phyloP scores from a whole-genome alignment of 2,888 invertebrate species.

The Acanthopleura granulata region DNA sequence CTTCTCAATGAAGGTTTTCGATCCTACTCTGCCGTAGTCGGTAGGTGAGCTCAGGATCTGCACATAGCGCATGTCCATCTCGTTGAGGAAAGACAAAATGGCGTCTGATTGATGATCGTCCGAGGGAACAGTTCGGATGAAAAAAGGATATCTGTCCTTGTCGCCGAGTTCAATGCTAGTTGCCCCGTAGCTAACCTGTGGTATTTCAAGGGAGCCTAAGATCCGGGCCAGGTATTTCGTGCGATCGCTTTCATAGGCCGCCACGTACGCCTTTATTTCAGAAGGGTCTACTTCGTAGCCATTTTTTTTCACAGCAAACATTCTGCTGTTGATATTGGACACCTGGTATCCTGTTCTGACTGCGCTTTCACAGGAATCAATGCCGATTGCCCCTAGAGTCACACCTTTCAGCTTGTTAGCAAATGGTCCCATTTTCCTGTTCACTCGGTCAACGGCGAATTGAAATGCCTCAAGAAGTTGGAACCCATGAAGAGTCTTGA shows the following conservation, averaged over 20 bases:
- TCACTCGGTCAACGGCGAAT: slow-evolving; percentile 59
- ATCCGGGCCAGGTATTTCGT: slow-evolving; percentile 55
- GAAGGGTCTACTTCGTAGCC: slow-evolving; percentile 45
- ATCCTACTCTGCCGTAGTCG: slow-evolving; percentile 50
- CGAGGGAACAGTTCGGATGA: slow-evolving; percentile 57
- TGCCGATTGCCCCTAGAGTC: slow-evolving; percentile 56
- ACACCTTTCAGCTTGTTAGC: slow-evolving; percentile 49
- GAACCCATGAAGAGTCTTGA: slow-evolving; percentile 59
- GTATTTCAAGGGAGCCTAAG: slow-evolving; percentile 53
- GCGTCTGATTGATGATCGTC: slow-evolving; percentile 59
- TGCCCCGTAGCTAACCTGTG: slow-evolving; percentile 57
- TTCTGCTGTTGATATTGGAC: slow-evolving; percentile 60
- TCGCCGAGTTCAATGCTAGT: slow-evolving; percentile 48
- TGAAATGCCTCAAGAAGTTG: slow-evolving; percentile 64
- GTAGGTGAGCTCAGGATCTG: slow-evolving; percentile 60
- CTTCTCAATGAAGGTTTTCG: slow-evolving; percentile 41
- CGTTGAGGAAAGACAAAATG: slow-evolving; percentile 63
- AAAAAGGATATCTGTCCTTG: slow-evolving; percentile 51
- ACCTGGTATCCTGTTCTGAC: slow-evolving; percentile 58
- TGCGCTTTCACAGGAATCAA: slow-evolving; percentile 60
- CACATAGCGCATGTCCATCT: slow-evolving; percentile 68
- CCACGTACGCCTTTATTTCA: slow-evolving; percentile 57
- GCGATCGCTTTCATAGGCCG: slow-evolving; percentile 50
- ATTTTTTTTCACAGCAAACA: slow-evolving; percentile 40
- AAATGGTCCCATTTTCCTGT: slow-evolving; percentile 59